Evolutionary conservation across 1,140 invertebrate species (phyloP).

Genomic region (Achroia grisella): DNA sequence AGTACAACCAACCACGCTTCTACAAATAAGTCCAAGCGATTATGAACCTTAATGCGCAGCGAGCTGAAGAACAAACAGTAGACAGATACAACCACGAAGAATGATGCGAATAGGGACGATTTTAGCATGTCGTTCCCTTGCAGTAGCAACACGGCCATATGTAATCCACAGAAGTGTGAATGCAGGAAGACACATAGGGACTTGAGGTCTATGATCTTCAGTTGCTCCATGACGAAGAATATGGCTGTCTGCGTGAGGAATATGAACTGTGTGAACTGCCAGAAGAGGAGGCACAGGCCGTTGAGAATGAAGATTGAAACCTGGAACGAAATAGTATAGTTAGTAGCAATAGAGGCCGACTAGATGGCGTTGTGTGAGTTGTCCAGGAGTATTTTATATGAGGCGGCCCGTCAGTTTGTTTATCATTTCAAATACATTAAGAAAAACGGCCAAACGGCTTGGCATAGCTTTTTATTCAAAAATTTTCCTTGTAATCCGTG

Average conservation of each 20-base stretch:
- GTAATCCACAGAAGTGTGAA: constrained; percentile 77
- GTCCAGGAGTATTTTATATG: too few species aligned
- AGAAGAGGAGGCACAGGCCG: constrained; percentile 74
- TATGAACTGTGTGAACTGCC: constrained; percentile 88
- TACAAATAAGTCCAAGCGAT: constrained; percentile 31
- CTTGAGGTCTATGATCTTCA: constrained; percentile 75
- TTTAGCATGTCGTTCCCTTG: constrained; percentile 78
- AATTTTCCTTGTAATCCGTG: too few species aligned
- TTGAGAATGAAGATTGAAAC: constrained; percentile 45
- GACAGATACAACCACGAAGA: constrained; percentile 37
- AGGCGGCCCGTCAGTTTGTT: too few species aligned
- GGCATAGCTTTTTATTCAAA: too few species aligned
- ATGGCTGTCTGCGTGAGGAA: constrained; percentile 81
- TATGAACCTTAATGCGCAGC: constrained; percentile 38
- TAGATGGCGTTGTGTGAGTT: too few species aligned
- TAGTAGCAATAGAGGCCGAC: too few species aligned
- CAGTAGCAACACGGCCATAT: constrained; percentile 58
- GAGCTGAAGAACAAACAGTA: constrained; percentile 53
- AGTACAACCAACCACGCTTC: constrained; percentile 38
- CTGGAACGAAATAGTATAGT: constrained; percentile 41
- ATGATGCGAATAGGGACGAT: constrained; percentile 78
- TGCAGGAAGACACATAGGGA: constrained; percentile 66
- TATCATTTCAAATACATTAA: too few species aligned
- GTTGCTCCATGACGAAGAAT: constrained; percentile 77
- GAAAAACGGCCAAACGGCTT: too few species aligned